phyloP scores from a whole-genome alignment of 2,113 vertebrate species.

The Struthio camelus region DNA sequence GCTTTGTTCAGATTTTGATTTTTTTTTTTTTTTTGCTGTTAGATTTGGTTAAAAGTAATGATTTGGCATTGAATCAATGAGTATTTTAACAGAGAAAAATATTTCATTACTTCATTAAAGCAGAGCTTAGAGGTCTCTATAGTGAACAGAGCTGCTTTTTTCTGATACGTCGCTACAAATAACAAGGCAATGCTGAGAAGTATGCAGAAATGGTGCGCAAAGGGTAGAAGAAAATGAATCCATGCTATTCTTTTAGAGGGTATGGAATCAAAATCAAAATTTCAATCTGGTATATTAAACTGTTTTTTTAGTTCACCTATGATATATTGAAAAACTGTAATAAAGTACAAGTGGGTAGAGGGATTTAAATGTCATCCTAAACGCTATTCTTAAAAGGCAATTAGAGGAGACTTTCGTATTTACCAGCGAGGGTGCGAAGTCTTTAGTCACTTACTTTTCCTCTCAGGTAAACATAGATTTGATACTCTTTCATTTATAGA shows the following conservation, averaged over 20 bases:
- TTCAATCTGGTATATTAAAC: not conserved
- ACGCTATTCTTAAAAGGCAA: not conserved
- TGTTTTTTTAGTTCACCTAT: not conserved
- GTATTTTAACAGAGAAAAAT: not conserved
- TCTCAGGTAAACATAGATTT: not conserved
- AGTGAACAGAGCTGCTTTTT: not conserved
- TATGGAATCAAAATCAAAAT: not conserved
- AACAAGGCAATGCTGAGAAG: not conserved
- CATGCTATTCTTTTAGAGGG: not conserved
- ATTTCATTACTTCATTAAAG: not conserved
- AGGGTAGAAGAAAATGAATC: not conserved
- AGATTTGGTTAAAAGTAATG: not conserved
- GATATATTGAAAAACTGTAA: not conserved
- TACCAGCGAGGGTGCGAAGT: not conserved
- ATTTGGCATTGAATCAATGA: not conserved
- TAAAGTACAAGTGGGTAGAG: not conserved
- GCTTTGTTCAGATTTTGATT: not conserved
- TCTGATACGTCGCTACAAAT: not conserved
- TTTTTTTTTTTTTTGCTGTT: not conserved
- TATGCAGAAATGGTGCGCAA: not conserved
- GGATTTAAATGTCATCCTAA: not conserved
- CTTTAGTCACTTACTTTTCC: not conserved
- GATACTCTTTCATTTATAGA: not conserved
- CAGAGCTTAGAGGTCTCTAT: not conserved
- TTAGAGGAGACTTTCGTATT: not conserved